Base-by-base conservation (phyloP, 2,888 invertebrate genomes). In the Metallyticus violacea region DNA sequence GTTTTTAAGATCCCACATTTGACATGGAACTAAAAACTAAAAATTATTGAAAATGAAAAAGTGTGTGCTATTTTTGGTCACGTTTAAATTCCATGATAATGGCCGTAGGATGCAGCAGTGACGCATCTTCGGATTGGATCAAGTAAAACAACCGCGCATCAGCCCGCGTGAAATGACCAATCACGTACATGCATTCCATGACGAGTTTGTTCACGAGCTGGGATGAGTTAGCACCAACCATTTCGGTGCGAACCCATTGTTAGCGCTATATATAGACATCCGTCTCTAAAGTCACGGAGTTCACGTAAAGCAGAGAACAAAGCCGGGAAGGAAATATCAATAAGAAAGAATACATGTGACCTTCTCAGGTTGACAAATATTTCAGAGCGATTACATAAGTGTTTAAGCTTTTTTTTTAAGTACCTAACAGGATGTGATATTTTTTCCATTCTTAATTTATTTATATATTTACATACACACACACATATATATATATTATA, bases 291-390 rank as follows among this genome's bases (percentile, higher is more conserved):
- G 40, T 62, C 40, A 62, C 40, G 40, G 4, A 9, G 22, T 9
- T 62, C 40, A 62, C 40, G 40, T 62, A 22, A 62, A 28, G 83
- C 26, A 15, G 4, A 77, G 83, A 62, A 83, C 83, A 83, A 83
- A 77, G 83, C 77, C 77, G 83, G 83, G 83, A 83, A 83, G 83
- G 83, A 82, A 77, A 83, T 83, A 77, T 77, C 83, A 83, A 83
- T 83, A 83, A 83, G 77, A 83, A 77, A 83, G 28, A 62, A 15
- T 9, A 62, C 15, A 62, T 62, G 40, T 62, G 40, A 62, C 40
- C 15, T 62, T 62, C 40, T 22, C 40, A 62, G 9, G 40, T 62
- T n/a, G n/a, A n/a, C n/a, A n/a, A n/a, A n/a, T n/a, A n/a, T n/a
- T n/a, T n/a, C n/a, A n/a, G n/a, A n/a, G n/a, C n/a, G n/a, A n/a